These are phyloP conservation scores for Cherax destructor DNA, from an alignment of 1,140 invertebrate genomes.

Conservation along the genomic window DNA sequence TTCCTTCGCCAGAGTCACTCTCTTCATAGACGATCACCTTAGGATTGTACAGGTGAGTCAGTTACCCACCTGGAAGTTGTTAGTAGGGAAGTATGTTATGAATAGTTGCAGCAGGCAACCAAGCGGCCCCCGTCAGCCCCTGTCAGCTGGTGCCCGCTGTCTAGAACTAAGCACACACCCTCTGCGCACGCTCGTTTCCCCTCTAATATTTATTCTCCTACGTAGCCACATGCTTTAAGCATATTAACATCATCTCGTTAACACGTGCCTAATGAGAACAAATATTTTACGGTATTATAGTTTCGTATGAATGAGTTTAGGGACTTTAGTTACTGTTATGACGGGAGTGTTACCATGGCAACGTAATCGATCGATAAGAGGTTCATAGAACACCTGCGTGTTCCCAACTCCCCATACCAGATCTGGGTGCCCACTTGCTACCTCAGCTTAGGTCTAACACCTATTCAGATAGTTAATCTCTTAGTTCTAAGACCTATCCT, in stretches of 20 bases:
- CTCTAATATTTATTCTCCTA: not conserved
- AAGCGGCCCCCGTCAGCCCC: conserved; percentile 19
- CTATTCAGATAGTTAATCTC: too few species aligned
- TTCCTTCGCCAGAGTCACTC: conserved; percentile 47
- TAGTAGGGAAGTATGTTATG: not conserved
- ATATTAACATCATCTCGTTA: too few species aligned
- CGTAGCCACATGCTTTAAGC: too few species aligned
- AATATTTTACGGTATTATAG: not conserved
- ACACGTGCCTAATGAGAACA: too few species aligned
- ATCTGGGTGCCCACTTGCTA: conserved; percentile 40
- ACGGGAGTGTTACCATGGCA: conserved; percentile 29
- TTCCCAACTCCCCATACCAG: conserved; percentile 21
- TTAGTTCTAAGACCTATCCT: too few species aligned
- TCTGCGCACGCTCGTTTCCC: conserved; percentile 19
- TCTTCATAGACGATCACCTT: conserved; percentile 48
- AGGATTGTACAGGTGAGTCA: conserved; percentile 55
- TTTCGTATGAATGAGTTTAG: not conserved
- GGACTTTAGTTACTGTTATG: conserved; percentile 33
- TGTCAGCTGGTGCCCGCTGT: conserved; percentile 61
- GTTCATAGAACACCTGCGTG: conserved; percentile 47
- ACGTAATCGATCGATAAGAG: conserved; percentile 61
- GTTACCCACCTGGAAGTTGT: conserved; percentile 16
- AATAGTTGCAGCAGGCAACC: conserved; percentile 57
- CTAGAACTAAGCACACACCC: not conserved
- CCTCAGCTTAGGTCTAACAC: too few species aligned